Evolutionary conservation across 2,113 vertebrate genomes (phyloP), one percentile per base, ranked within the genome.

Genomic region (Apodemus speciosus): DNA sequence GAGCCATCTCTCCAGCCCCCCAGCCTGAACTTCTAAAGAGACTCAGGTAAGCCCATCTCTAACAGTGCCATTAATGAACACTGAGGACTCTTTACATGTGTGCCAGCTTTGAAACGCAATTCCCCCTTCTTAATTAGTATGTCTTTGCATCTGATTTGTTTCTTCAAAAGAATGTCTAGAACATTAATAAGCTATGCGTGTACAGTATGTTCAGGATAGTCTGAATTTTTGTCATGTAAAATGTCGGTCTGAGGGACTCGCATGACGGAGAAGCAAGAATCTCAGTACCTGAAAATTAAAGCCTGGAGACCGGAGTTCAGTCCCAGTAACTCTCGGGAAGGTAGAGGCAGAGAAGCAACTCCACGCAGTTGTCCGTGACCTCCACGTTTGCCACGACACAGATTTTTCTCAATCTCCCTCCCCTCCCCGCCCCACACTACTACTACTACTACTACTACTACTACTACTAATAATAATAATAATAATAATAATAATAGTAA

Each of bases 121-220:
- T 81, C 76, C 16, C 16, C 30, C 68, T 93, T 90, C 72, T 89
- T 92, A 92, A 89, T 58, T 77, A 81, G 32, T 35, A 46, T 66
- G 64, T 56, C 58, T 89, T 86, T 80, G 56, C 68, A 73, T 79
- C 53, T 88, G 92, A 86, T 1, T 85, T 21, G 40, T 66, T 85
- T 90, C 85, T 95, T 93, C 46, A 95, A 94, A 94, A 94, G 66
- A 85, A 93, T 10, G 8, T 92, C 84, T 71, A 85, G 40, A 71
- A 85, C 62, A n/a, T 14, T 27, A 71, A 69, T 81, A 30, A 95
- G 83, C n/a, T 94, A 43, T 75, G 62, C 76, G 6, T 77, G 58
- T 16, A 73, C 15, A 64, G 32, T 62, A 38, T 60, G 25, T 90
- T 90, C 58, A 51, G 73, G 14, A 23, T 49, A 88, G 40, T 46